Base-by-base conservation (phyloP, 2,797 vertebrate species). In the Gallinago stenura region DNA sequence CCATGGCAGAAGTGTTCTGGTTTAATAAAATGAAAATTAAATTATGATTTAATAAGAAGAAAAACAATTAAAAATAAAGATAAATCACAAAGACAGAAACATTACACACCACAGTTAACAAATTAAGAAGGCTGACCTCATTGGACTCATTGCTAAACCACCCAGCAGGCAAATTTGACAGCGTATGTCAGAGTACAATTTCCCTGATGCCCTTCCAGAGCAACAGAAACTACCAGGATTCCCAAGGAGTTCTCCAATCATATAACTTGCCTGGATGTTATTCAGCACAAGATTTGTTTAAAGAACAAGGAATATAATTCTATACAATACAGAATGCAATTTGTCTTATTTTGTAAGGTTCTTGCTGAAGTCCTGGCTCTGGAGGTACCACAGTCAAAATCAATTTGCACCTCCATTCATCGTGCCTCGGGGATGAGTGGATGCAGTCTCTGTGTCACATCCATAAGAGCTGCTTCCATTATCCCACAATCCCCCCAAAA, bases 321-420 rank as follows among this genome's bases (percentile, higher is more conserved):
- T 89, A 16, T 46, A 73, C 85, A 65, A 82, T 41, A 62, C 88
- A 91, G 80, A 94, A 94, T 4, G 15, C 87, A 95, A 98, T 98
- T 98, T 98, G 96, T 98, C 97, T 98, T 97, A 93, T 95, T 98
- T 98, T 97, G 89, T 88, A 88, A 92, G 91, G 97, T 68, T 94
- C 90, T 87, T 82, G 95, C 70, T 22, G 82, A 89, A 96, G 95
- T 90, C 46, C 35, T 88, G 84, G 83, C 95, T 95, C 84, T 94
- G 3, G 79, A 96, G 85, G 92, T 97, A 96, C 71, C 15, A 1
- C 75, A 97, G 97, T 98, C 97, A 97, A 94, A 97, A 91, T 91
- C 91, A 97, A 98, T 98, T 97, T 84, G 1, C 90, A 69, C 68
- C 89, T 95, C 94, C 85, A 97, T 98, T 98, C 97, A 96, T 98